These are phyloP conservation scores for Penaeus monodon DNA, from an alignment of 2,888 invertebrate genomes.

Conservation along the genomic window DNA sequence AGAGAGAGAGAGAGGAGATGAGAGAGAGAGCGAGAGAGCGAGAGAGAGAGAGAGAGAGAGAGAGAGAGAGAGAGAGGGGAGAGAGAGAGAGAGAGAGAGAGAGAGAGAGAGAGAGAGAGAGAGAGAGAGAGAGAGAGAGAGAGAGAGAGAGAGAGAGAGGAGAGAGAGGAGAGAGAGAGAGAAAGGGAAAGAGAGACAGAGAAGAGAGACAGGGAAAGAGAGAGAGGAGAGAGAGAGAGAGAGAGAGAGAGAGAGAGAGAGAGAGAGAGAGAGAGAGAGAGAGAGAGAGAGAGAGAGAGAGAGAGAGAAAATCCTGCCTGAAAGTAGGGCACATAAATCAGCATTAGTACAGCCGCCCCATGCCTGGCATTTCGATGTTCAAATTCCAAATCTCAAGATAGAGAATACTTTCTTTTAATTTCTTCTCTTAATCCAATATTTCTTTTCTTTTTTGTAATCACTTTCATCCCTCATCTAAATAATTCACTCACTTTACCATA, in stretches of 20 bases:
- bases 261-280: background rate
- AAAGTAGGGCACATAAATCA: background rate
- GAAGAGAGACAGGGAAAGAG: background rate
- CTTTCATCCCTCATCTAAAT: no score
- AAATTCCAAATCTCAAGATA: background rate
- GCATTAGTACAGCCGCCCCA: background rate
- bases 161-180: no score
- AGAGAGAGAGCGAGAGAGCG: background rate
- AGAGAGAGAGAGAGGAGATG: background rate
- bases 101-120: background rate
- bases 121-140: background rate
- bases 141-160: no score
- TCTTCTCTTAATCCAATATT: no score
- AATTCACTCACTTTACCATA: no score
- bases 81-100: background rate
- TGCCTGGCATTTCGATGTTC: background rate
- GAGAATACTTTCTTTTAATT: background rate
- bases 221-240: background rate
- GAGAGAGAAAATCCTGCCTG: background rate
- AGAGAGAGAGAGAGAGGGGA: background rate
- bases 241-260: background rate
- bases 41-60: constrained; percentile 17
- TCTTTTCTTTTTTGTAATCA: no score
- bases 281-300: background rate
- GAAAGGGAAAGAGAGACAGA: background rate